Base-by-base conservation (phyloP, 2,113 vertebrate species). In the Pachyramphus minor region DNA sequence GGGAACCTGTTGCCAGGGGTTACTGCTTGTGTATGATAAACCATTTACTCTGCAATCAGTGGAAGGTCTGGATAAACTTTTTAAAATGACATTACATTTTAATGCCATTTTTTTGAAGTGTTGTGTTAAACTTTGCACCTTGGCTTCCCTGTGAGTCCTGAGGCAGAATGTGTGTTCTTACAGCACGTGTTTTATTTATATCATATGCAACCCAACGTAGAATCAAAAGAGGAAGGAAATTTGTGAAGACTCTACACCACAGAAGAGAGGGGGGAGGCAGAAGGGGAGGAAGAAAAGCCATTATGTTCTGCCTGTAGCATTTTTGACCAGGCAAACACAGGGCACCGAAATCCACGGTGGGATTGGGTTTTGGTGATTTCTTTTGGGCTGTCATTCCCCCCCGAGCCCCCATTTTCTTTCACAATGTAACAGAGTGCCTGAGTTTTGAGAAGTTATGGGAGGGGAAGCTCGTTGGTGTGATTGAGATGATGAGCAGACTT, bases 191-290 rank as follows among this genome's bases (percentile, higher is more conserved):
- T 72, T 75, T 87, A 80, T 97, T 96, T 94, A 83, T 88, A 71
- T 77, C 8, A 1, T 37, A 12, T 35, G 42, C 37, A 69, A 41
- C 35, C 80, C 33, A 75, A 39, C 2, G 24, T 30, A 82, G 73
- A 85, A 89, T n/a, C 41, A 72, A 96, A 97, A 90, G 94, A 97
- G 97, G 97, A 97, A 98, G 96, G 94, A 95, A 95, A 90, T 84
- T 42, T 52, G 39, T 95, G 87, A 91, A 93, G 92, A 85, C 84
- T 82, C n/a, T 63, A 33, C 53, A 86, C 79, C 95, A 67, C 90
- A 86, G 90, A 89, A 69, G 83, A 42, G 80, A 33, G 87, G 89
- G 95, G 96, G 96, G 90, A 92, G 92, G 94, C 94, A 93, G 84
- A 94, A 87, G 10, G 12, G 87, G 89, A 74, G 89, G 76, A 95